Base-by-base conservation (phyloP, 1,140 invertebrate genomes). In the Limonius californicus region DNA sequence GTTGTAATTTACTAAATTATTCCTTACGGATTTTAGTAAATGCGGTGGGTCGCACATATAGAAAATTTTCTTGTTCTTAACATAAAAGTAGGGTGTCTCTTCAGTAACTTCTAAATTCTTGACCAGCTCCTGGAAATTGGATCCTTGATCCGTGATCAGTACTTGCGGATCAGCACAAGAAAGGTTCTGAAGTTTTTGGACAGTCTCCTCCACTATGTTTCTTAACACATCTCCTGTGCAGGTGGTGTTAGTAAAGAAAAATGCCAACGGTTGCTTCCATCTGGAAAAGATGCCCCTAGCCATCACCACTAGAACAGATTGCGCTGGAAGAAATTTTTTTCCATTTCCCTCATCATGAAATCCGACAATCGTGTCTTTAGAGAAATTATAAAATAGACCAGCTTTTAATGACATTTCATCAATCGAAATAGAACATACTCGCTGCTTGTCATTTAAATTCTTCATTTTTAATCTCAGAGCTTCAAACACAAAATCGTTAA, bases 261-360 rank as follows among this genome's bases (percentile, higher is more conserved):
- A 68, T 18, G 61, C 56, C 20, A 69, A 32, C 20, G 70, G 66
- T 61, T 70, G 68, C 16, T 71, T 66, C 63, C 66, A 71, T 0
- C 66, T 63, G 42, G 18, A n/a, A 43, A 39, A 19, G 15, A 69
- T 65, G 2, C 68, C 64, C 59, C 57, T 61, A 14, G 63, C 47
- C 65, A 69, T 71, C 16, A 68, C n/a, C 6, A 68, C 66, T 32
- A 54, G 27, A 11, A 58, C 68, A 57, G 55, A 50, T 14, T 30
- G 42, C 47, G 64, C 64, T 12, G 65, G 42, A 35, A 61, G 21
- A 21, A 45, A 61, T 57, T 57, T 59, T 23, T 62, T 64, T 65
- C 23, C 23, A 27, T 61, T 56, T 54, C 59, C 63, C 11, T 65
- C 43, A 30, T 71, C 63, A 61, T 70, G 60, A 18, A 71, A 62